These are phyloP conservation scores for Arrhopalites spinosus DNA, from an alignment of 2,888 invertebrate genomes.

Conservation along the genomic window DNA sequence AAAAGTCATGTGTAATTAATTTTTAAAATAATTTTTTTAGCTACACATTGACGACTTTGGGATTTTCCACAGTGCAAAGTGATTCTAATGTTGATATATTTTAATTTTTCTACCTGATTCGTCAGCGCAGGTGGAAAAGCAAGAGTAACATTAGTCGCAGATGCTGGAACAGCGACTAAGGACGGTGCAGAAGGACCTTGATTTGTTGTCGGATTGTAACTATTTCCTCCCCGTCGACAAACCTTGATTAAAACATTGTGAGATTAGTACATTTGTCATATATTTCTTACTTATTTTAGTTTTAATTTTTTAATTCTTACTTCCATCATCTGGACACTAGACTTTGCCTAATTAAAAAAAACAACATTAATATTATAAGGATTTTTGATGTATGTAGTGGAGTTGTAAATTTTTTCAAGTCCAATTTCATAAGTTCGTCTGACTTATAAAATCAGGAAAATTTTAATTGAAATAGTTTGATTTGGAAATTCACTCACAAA, in stretches of 20 bases:
- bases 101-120: constrained; percentile 68
- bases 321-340: constrained; percentile 98
- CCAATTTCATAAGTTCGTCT: too few species aligned
- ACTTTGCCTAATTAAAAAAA: too few species aligned
- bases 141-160: constrained; percentile 84
- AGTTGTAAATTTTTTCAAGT: too few species aligned
- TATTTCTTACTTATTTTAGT: too few species aligned
- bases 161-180: constrained; percentile 75
- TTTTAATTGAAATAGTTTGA: too few species aligned
- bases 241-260: constrained; percentile 19
- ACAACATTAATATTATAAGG: too few species aligned
- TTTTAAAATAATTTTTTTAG: neutral
- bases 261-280: neutral
- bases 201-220: constrained; percentile 43
- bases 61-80: neutral
- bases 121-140: constrained; percentile 78
- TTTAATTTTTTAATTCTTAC: constrained; percentile 60
- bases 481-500: too few species aligned
- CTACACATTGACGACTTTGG: neutral
- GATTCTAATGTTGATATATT: neutral
- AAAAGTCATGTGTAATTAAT: neutral
- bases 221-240: constrained; percentile 37
- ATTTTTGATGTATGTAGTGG: too few species aligned
- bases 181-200: constrained; percentile 56
- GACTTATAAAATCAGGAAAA: too few species aligned